A percentile compares a stretch with the other conserved stretches of the same genome.
phyloP scores from a whole-genome alignment of 2,113 vertebrate species.

The Python bivittatus region DNA sequence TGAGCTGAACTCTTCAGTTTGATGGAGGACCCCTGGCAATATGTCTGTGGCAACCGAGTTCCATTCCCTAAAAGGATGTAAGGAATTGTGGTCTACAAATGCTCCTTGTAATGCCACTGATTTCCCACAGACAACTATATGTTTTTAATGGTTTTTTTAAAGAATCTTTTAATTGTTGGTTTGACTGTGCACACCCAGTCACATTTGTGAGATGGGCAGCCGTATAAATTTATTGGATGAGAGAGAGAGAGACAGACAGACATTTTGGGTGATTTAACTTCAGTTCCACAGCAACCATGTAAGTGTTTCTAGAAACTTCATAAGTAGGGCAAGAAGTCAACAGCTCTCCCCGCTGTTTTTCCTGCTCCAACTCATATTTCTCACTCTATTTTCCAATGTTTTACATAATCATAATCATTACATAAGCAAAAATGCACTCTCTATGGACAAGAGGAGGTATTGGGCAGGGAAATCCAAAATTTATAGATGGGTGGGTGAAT shows the following conservation, averaged over 20 bases:
- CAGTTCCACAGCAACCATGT: not conserved
- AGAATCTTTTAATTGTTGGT: not conserved
- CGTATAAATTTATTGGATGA: not conserved
- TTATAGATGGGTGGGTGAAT: not conserved
- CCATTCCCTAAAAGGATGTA: not conserved
- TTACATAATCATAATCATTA: not conserved
- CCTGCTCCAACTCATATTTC: no score
- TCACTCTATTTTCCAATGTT: not conserved
- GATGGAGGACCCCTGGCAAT: not conserved
- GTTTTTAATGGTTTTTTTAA: not conserved
- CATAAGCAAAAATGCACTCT: no score
- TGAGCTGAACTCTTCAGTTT: fast-evolving
- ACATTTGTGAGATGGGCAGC: not conserved
- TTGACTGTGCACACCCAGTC: not conserved
- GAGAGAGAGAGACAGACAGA: not conserved
- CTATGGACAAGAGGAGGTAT: not conserved
- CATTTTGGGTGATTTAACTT: not conserved
- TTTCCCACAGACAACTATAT: no score
- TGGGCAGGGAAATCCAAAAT: not conserved
- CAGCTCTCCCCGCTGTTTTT: not conserved
- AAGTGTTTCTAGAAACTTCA: not conserved
- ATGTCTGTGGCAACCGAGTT: no score
- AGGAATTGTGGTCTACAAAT: no score
- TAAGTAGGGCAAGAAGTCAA: not conserved
- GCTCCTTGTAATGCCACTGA: not conserved